Base-by-base conservation (phyloP, 2,888 invertebrate species). In the Achlya flavicornis region DNA sequence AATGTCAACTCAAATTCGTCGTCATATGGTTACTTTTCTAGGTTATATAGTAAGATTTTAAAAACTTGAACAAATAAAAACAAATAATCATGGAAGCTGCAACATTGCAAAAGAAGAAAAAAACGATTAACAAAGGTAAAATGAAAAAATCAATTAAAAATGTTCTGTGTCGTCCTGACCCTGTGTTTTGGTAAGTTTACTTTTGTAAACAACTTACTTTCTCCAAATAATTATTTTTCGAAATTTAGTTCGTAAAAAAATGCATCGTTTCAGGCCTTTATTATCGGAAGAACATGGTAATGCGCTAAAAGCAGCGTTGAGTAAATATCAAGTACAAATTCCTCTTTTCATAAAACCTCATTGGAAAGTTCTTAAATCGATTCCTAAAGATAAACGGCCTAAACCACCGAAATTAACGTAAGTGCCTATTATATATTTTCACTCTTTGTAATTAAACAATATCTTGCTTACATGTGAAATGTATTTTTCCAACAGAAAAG, bases 111-210 rank as follows among this genome's bases (percentile, higher is more conserved):
- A 87, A 81, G 64, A 91, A 88, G 68, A 91, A 89, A 78, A 77
- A 70, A 58, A 73, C 79, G 19, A 80, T 89, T 2, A 87, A 76
- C 63, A 93, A 91, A 74, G 87, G 88, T n/a, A 92, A 93, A 80
- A 69, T 93, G 12, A 91, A 91, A 76, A 92, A 89, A 84, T 91
- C 88, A 19, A 85, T 93, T 12, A 92, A 90, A 84, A 93, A 93
- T 76, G 83, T 92, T 26, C 68, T 94, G 58, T 90, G 91, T 70
- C 82, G 91, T n/a, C 90, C 92, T 3, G 91, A 91, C 71, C 81
- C 86, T 32, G 63, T 85, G 53, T 80, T 83, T 76, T 93, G 94
- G 93, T 93, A 80, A 79, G 74, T 63, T 63, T 58, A 46, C 53
- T 33, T 48, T 41, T 41, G 12, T 41, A 41, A 41, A 11, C 11